phyloP scores from a whole-genome alignment of 2,888 invertebrate species.

The Cistogaster globosa region DNA sequence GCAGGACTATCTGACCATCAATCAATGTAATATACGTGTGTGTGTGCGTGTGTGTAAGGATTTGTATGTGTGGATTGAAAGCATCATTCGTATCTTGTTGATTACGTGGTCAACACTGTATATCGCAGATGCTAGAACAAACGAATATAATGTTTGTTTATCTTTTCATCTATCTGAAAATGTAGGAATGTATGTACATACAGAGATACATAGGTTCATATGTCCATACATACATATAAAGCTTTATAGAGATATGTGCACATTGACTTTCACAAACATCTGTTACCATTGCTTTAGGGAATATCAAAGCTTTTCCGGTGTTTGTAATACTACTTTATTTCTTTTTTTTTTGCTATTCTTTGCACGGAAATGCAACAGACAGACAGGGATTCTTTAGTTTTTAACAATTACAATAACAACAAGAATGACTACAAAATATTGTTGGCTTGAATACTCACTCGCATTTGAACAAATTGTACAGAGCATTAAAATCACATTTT shows the following conservation, averaged over 20 bases:
- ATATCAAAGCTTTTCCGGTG: slow-evolving; percentile 69
- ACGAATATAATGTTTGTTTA: slow-evolving; percentile 38
- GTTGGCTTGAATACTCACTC: slow-evolving; percentile 46
- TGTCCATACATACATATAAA: neutral
- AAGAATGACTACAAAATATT: slow-evolving; percentile 42
- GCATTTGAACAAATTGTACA: slow-evolving; percentile 63
- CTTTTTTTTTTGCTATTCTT: slow-evolving; percentile 22
- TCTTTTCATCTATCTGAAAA: neutral
- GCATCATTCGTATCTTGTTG: slow-evolving; percentile 60
- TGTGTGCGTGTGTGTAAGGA: slow-evolving; percentile 7
- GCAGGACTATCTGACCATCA: slow-evolving; percentile 49
- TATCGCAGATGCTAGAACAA: slow-evolving; percentile 60
- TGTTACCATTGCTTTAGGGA: slow-evolving; percentile 66
- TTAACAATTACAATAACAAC: slow-evolving; percentile 47
- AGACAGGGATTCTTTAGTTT: slow-evolving; percentile 57
- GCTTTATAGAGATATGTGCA: neutral
- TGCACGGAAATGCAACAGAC: slow-evolving; percentile 67
- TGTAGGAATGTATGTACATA: slow-evolving; percentile 4
- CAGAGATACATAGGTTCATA: neutral
- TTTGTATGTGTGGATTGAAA: slow-evolving; percentile 34
- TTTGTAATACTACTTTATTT: slow-evolving; percentile 47
- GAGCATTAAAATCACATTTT: slow-evolving; percentile 68
- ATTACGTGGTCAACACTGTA: slow-evolving; percentile 66
- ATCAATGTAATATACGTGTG: slow-evolving; percentile 21
- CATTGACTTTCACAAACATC: slow-evolving; percentile 62